Evolutionary conservation across 2,797 vertebrate species (phyloP).

Genomic region (Oreortyx pictus): DNA sequence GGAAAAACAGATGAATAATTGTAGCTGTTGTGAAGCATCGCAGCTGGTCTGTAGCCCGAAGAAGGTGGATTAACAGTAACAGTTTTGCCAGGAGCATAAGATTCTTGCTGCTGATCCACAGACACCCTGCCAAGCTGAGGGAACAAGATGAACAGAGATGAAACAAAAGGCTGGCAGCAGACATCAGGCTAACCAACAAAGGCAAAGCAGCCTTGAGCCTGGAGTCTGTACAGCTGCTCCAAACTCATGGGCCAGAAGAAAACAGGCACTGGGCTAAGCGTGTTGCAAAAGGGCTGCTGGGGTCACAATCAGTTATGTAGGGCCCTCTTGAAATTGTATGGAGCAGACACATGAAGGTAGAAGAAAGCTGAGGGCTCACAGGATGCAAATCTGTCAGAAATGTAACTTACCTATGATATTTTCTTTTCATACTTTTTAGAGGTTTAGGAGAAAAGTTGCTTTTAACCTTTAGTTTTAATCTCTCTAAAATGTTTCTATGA

Average conservation of each 20-base stretch:
- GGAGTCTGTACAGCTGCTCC: neutral
- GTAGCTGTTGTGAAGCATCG: neutral
- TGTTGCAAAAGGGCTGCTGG: neutral
- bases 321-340: neutral
- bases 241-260: neutral
- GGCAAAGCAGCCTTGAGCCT: neutral
- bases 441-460: neutral
- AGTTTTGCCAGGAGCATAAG: neutral
- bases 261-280: neutral
- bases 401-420: neutral
- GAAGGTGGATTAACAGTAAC: neutral
- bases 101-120: neutral
- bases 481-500: neutral
- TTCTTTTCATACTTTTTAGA: neutral
- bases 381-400: neutral
- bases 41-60: neutral
- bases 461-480: conserved; percentile 28
- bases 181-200: neutral
- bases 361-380: neutral
- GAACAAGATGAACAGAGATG: neutral
- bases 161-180: neutral
- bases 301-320: fast-evolving
- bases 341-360: fast-evolving
- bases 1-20: neutral
- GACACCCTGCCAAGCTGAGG: neutral